phyloP scores from a whole-genome alignment of 1,140 invertebrate species.

The Brachionus calyciflorus region DNA sequence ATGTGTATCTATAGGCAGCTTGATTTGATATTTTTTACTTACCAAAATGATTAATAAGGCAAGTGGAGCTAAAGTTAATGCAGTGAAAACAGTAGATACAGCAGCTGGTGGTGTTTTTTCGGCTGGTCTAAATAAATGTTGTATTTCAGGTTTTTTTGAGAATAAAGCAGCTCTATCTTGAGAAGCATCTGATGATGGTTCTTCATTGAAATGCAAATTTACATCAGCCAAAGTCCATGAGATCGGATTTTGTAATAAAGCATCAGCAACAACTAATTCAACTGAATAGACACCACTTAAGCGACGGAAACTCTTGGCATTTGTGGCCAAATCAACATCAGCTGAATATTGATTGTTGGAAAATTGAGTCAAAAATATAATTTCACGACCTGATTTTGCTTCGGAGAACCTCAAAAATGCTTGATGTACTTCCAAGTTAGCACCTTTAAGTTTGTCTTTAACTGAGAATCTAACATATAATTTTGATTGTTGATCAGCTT shows the following conservation, averaged over 20 bases:
- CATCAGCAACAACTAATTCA: constrained; percentile 83
- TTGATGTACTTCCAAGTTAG: constrained; percentile 78
- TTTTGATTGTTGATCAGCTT: constrained; percentile 84
- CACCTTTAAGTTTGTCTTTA: constrained; percentile 69
- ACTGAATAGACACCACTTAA: constrained; percentile 76
- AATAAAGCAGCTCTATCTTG: constrained; percentile 60
- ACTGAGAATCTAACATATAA: constrained; percentile 77
- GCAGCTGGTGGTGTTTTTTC: constrained; percentile 81
- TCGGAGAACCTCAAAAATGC: constrained; percentile 79
- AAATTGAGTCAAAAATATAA: constrained; percentile 90
- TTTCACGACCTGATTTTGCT: constrained; percentile 71
- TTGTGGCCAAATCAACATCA: constrained; percentile 61
- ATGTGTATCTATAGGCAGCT: too few species aligned
- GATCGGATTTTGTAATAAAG: constrained; percentile 81
- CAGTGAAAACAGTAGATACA: constrained; percentile 85
- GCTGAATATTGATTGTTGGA: constrained; percentile 70
- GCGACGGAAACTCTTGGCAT: constrained; percentile 75
- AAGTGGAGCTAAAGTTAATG: constrained; percentile 73
- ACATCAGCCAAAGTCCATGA: constrained; percentile 70
- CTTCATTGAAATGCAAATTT: constrained; percentile 27
- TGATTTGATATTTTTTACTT: background rate
- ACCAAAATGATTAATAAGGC: constrained; percentile 71
- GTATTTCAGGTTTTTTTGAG: constrained; percentile 76
- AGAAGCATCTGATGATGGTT: constrained; percentile 49
- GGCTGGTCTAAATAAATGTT: constrained; percentile 85